Percentiles rank a stretch among this genome's conserved stretches.
Conservation (phyloP, 2,113 vertebrate species). For the Tetraodon nigroviridis region DNA sequence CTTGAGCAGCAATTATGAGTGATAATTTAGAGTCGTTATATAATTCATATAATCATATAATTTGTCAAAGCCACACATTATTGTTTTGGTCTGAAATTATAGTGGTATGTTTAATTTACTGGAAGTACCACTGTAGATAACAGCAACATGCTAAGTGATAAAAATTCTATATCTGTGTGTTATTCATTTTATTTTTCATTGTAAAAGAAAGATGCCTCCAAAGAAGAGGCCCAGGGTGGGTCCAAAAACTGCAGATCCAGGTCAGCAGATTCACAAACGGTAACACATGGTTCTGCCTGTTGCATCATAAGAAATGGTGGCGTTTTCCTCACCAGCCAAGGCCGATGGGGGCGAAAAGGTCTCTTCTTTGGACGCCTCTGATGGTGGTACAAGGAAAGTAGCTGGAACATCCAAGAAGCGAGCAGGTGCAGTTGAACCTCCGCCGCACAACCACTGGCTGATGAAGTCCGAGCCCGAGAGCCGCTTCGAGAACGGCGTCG, state of each 20-base stretch:
- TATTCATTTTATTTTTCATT: constrained; percentile 14
- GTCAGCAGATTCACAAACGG: constrained; percentile 42
- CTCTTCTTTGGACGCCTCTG: constrained; percentile 11
- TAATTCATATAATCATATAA: no score
- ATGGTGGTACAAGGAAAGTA: constrained; percentile 47
- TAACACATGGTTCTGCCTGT: neutral
- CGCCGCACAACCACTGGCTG: constrained; percentile 77
- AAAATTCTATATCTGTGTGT: no score
- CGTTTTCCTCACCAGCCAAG: constrained; percentile 22
- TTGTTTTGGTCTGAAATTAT: no score
- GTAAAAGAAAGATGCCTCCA: constrained; percentile 65
- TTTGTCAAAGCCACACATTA: no score
- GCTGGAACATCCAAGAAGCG: constrained; percentile 37
- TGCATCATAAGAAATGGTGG: neutral
- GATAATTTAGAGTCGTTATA: no score
- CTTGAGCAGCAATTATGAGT: no score
- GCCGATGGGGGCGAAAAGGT: constrained; percentile 30
- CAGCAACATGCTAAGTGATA: no score
- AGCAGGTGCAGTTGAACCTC: constrained; percentile 18
- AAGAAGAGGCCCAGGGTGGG: constrained; percentile 59
- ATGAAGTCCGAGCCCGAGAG: constrained; percentile 98
- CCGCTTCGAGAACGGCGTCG: constrained; percentile 87
- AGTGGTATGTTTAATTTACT: no score
- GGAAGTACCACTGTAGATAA: no score
- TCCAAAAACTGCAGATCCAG: constrained; percentile 40